These are phyloP conservation scores for Aspiorhynchus laticeps DNA, from an alignment of 2,113 vertebrate species.

Conservation along the genomic window DNA sequence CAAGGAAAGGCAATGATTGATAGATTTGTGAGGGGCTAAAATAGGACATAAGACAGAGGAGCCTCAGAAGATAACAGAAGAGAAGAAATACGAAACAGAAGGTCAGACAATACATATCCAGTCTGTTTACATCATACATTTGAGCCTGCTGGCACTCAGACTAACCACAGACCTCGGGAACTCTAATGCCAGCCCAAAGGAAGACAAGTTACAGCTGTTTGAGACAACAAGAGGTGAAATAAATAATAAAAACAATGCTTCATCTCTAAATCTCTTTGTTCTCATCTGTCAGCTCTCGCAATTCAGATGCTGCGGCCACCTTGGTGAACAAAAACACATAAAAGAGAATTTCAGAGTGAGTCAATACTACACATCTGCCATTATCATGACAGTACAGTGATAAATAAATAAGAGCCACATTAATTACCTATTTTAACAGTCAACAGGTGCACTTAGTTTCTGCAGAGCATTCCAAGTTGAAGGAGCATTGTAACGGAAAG, in stretches of 20 bases:
- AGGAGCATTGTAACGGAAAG: no score
- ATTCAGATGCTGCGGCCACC: slow-evolving; percentile 3
- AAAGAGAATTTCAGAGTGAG: slow-evolving; percentile 38
- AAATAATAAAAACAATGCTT: slow-evolving; percentile 44
- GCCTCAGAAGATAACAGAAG: slow-evolving; percentile 34
- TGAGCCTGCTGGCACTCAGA: not conserved
- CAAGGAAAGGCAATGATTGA: slow-evolving; percentile 50
- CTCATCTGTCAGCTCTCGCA: slow-evolving; percentile 16
- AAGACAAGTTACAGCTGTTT: slow-evolving; percentile 36
- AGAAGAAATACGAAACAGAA: slow-evolving; percentile 41
- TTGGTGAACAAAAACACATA: slow-evolving; percentile 17
- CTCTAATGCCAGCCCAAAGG: not conserved
- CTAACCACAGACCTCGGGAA: not conserved
- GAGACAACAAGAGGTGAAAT: slow-evolving; percentile 24
- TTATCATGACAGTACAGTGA: not conserved
- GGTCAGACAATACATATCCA: slow-evolving; percentile 29
- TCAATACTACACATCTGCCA: slow-evolving; percentile 21
- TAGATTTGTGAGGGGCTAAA: slow-evolving; percentile 44
- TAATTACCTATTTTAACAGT: slow-evolving; percentile 5
- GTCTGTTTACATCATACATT: slow-evolving; percentile 26
- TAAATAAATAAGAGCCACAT: slow-evolving; percentile 6
- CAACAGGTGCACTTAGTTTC: no score
- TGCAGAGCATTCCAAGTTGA: no score
- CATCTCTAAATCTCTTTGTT: slow-evolving; percentile 53
- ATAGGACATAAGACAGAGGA: not conserved